Conservation (phyloP, 2,113 vertebrate species). For the human region DNA sequence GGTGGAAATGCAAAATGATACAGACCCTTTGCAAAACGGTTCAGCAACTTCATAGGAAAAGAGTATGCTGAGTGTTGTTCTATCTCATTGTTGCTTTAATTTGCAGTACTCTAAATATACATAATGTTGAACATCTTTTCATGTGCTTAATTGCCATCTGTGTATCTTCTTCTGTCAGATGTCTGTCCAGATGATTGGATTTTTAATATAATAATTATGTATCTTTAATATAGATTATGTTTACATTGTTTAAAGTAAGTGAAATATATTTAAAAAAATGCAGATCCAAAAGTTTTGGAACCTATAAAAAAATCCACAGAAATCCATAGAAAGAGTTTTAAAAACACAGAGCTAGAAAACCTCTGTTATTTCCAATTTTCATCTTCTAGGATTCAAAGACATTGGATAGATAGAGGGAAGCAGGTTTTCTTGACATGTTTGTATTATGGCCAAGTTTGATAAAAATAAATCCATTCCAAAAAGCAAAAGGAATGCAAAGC, state of each 20-base stretch:
- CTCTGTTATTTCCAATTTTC: neutral
- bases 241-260: neutral
- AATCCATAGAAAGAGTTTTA: neutral
- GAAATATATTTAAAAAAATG: neutral
- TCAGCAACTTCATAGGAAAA: too few species aligned
- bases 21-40: too few species aligned
- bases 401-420: neutral
- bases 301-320: neutral
- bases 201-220: neutral
- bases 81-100: neutral
- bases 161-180: neutral
- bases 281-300: neutral
- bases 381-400: neutral
- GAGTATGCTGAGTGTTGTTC: neutral
- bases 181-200: neutral
- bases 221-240: neutral
- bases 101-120: neutral
- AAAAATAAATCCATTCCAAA: neutral
- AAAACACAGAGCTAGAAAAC: neutral
- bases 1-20: too few species aligned
- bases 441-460: neutral
- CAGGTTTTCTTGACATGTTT: neutral
- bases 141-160: neutral
- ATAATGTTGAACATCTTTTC: neutral
- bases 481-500: neutral